Evolutionary conservation across 2,888 invertebrate genomes (phyloP).

Genomic region (Nephrotoma guestfalica): DNA sequence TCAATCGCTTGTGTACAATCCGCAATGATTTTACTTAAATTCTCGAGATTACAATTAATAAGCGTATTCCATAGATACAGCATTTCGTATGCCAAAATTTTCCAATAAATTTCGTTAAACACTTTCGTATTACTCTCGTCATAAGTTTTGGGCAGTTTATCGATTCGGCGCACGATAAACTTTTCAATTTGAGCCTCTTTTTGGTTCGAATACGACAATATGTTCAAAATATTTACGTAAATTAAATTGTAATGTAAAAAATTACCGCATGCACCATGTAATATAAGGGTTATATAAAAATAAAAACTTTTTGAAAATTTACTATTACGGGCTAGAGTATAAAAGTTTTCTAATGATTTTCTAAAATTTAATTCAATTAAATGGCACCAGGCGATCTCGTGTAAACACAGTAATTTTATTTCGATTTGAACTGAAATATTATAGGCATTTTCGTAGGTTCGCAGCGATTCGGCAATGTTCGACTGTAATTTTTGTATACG

Average conservation of each 20-base stretch:
- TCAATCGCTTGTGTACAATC: constrained; percentile 22
- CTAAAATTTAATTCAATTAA: constrained; percentile 43
- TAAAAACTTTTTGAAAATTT: constrained; percentile 50
- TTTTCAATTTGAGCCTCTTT: constrained; percentile 32
- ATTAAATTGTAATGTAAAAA: constrained; percentile 17
- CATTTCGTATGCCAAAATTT: constrained; percentile 45
- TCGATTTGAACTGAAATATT: constrained; percentile 45
- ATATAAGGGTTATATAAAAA: constrained; percentile 41
- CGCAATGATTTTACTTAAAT: constrained; percentile 28
- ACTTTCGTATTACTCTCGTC: constrained; percentile 16
- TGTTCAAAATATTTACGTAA: constrained; percentile 21
- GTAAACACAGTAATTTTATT: constrained; percentile 42
- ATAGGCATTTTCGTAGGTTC: constrained; percentile 40
- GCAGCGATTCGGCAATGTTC: constrained; percentile 40
- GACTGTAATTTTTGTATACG: constrained; percentile 44
- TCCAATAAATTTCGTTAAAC: constrained; percentile 33
- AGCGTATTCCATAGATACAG: constrained; percentile 54
- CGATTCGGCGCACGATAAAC: constrained; percentile 28
- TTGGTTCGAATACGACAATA: constrained; percentile 22
- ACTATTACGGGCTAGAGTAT: constrained; percentile 16
- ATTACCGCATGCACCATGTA: constrained; percentile 22
- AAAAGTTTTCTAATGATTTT: constrained; percentile 36
- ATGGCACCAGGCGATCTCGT: constrained; percentile 41
- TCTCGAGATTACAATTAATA: constrained; percentile 36
- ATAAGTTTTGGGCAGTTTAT: constrained; percentile 18